A percentile compares a stretch with the other conserved stretches of the same genome.
These are phyloP conservation scores for Gerris lacustris DNA, from an alignment of 2,888 invertebrate species.

Conservation along the genomic window DNA sequence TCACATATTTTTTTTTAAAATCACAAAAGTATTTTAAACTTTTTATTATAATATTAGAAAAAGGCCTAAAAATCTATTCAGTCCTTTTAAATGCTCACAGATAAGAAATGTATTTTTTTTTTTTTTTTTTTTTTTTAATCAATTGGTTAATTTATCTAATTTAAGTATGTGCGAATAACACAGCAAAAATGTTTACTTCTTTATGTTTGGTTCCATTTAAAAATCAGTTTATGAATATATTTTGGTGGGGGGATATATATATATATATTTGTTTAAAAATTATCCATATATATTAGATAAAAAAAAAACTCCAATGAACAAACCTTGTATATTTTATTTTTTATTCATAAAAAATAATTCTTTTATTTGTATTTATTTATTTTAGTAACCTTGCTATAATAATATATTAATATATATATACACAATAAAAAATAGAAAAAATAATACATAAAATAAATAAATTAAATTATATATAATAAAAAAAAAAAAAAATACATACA, in stretches of 20 bases:
- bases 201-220: too few relatives aligned
- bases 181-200: background rate
- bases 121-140: background rate
- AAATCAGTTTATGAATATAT: too few relatives aligned
- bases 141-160: too few relatives aligned
- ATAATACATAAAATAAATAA: background rate
- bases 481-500: background rate
- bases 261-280: too few relatives aligned
- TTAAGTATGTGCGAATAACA: background rate
- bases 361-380: too few relatives aligned
- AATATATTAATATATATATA: too few relatives aligned
- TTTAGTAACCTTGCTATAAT: background rate
- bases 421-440: background rate
- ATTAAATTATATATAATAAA: background rate
- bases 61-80: constrained; percentile 3
- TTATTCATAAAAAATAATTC: background rate
- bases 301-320: background rate
- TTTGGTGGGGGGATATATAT: too few relatives aligned
- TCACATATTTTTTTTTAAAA: background rate
- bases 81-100: constrained; percentile 3
- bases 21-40: background rate
- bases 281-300: too few relatives aligned
- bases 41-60: background rate
- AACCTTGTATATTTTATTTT: background rate
- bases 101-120: background rate